Evolutionary conservation across 2,888 invertebrate genomes (phyloP), one percentile per base, ranked within the genome.

Genomic region (Pyrochroa serraticornis): DNA sequence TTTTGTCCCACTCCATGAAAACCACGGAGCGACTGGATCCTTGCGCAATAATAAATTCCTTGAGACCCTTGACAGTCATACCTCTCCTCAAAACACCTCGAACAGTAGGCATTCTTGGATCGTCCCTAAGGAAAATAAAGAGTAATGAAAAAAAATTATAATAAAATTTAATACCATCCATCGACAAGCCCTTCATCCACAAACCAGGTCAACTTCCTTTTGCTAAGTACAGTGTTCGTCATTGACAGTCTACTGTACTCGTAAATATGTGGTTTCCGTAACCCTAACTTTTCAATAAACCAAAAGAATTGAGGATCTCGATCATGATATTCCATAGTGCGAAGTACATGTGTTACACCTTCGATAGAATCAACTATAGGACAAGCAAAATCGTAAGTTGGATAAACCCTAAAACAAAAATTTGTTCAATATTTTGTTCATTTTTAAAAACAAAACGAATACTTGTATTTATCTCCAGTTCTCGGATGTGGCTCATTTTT

Each of bases 1-100:
- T 97, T 82, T 99, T 99, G 79, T 99, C 99, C 99, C 99, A 99
- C 79, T 97, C 97, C 99, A 99, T 99, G 80, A 95, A 95, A 1
- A 97, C 97, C 6, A 99, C 97, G 0, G 97, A 94, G 58, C 93
- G 87, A 44, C 97, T 97, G 43, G 97, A 97, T 50, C 99, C 99
- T 83, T 97, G 99, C 8, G 98, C 96, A 57, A 95, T 89, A 62
- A 99, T 98, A 78, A 99, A 99, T 82, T 97, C 95, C 67, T 92
- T 91, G 44, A 99, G 82, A 0, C 95, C 98, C 77, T 98, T 96
- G 37, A 99, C 96, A 0, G 97, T 95, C 94, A 99, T 92, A 22
- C 99, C 99, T 65, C 95, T 87, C 8, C 99, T 85, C 34, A 99
- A 81, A 51, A 99, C 93, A 7, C 99, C 99, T 58, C 99, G 86